Evolutionary conservation across 2,113 vertebrate genomes (phyloP).

Genomic region (Butorides virescens): DNA sequence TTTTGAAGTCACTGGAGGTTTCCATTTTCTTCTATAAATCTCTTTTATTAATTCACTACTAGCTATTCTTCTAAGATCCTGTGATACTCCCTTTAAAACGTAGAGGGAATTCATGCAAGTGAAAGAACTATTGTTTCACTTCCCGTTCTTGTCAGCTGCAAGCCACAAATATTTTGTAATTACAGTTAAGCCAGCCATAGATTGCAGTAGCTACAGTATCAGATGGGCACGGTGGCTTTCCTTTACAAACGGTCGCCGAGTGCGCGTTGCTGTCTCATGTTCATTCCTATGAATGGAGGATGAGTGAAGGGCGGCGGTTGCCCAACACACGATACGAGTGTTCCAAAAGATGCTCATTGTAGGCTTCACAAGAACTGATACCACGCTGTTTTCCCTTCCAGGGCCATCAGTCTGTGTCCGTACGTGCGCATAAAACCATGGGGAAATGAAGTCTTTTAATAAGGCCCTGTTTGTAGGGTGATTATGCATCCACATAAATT

Average conservation of each 20-base stretch:
- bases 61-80: not conserved
- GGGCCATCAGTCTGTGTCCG: not conserved
- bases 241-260: not conserved
- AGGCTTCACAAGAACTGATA: not conserved
- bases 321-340: accelerated
- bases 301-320: not conserved
- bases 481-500: not conserved
- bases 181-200: not conserved
- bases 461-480: not conserved
- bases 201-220: not conserved
- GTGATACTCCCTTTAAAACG: not conserved
- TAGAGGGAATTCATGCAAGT: not conserved
- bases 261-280: not conserved
- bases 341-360: accelerated
- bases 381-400: accelerated
- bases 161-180: not conserved
- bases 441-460: not conserved
- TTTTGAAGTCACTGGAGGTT: not conserved
- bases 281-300: not conserved
- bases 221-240: not conserved
- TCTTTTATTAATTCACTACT: not conserved
- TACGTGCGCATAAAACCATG: not conserved
- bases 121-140: slow-evolving; percentile 29
- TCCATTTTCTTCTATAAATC: not conserved
- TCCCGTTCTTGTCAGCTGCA: slow-evolving; percentile 2